A percentile compares a stretch with the other conserved stretches of the same genome.
Conservation (phyloP, 2,888 invertebrate species). For the Leptopilina syphax region DNA sequence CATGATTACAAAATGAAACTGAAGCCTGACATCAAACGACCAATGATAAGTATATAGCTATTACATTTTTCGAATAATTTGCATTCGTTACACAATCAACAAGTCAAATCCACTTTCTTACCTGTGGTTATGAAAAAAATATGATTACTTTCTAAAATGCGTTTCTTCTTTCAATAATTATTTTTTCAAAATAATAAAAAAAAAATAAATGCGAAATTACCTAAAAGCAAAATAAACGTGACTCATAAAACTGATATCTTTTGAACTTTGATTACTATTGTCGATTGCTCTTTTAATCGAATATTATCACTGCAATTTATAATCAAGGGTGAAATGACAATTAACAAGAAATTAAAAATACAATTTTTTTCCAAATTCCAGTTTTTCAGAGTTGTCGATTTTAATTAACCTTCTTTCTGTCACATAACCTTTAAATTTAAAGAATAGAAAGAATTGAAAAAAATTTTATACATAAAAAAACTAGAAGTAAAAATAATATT, state of each 20-base stretch:
- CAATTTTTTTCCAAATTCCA: neutral
- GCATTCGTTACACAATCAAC: conserved; percentile 17
- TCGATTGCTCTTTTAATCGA: conserved; percentile 6
- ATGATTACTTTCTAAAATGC: neutral
- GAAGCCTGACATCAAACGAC: conserved; percentile 3
- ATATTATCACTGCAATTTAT: conserved; percentile 15
- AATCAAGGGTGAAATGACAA: conserved; percentile 21
- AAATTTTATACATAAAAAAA: neutral
- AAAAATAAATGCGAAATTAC: neutral
- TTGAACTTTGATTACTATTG: conserved; percentile 10
- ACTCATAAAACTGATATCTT: neutral
- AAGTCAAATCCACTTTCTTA: neutral
- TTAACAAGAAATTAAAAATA: conserved; percentile 24
- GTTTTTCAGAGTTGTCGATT: no score
- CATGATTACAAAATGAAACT: conserved; percentile 36
- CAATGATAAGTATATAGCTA: neutral
- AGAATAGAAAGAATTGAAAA: no score
- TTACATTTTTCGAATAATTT: conserved; percentile 15
- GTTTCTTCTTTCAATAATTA: neutral
- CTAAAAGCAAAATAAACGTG: conserved; percentile 10
- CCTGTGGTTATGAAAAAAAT: conserved; percentile 3
- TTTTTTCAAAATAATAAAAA: neutral
- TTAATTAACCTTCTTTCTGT: no score
- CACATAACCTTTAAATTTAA: no score
- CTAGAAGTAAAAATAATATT: neutral